These are phyloP conservation scores for Watsonalla cultraria DNA, from an alignment of 2,888 invertebrate species.

Conservation along the genomic window DNA sequence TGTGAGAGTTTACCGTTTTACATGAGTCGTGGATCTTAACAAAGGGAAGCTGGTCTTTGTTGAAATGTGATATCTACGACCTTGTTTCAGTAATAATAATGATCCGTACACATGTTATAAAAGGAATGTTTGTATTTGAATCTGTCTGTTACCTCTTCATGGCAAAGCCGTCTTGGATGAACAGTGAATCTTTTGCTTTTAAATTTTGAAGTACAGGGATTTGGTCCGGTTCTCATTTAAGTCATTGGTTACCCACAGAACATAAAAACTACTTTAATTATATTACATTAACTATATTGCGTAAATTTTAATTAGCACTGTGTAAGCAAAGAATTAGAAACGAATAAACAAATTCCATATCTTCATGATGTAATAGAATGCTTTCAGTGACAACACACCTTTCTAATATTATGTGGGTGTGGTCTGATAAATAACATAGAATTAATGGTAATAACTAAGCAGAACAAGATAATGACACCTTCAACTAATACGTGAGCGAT, in stretches of 20 bases:
- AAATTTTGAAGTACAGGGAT: too few species aligned
- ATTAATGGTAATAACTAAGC: not conserved
- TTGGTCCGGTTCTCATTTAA: too few species aligned
- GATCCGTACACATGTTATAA: too few species aligned
- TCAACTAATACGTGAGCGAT: slow-evolving; percentile 2
- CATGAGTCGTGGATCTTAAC: slow-evolving; percentile 22
- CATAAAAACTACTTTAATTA: too few species aligned
- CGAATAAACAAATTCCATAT: not conserved
- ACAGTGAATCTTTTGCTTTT: too few species aligned
- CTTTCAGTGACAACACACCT: not conserved
- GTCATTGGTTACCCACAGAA: too few species aligned
- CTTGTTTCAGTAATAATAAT: not conserved
- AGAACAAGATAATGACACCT: not conserved
- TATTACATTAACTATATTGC: not conserved
- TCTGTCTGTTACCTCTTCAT: too few species aligned
- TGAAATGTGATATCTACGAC: slow-evolving; percentile 4
- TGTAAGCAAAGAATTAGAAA: not conserved
- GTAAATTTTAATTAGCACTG: not conserved
- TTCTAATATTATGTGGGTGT: not conserved
- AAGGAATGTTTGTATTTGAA: too few species aligned
- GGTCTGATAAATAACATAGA: not conserved
- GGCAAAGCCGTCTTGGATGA: too few species aligned
- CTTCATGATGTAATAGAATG: not conserved
- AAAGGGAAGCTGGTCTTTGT: slow-evolving; percentile 25
- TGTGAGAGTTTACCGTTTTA: slow-evolving; percentile 16